Percentiles rank a stretch among this genome's conserved stretches.
These are phyloP conservation scores for Neotoxoptera formosana DNA, from an alignment of 1,140 invertebrate species.

Conservation along the genomic window DNA sequence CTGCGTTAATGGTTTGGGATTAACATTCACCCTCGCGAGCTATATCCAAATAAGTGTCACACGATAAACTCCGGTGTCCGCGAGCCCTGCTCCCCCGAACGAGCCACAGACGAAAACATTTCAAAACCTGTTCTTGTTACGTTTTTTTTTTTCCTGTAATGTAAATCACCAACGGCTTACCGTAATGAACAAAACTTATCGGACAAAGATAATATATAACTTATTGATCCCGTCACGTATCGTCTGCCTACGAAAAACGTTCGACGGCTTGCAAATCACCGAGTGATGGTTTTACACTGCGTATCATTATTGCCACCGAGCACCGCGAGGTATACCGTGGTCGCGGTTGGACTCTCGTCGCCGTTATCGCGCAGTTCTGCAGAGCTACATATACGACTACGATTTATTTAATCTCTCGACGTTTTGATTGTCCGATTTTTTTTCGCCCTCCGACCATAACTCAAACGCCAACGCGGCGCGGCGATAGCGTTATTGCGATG, in stretches of 20 bases:
- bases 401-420: not conserved
- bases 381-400: too few species aligned
- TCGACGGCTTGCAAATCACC: not conserved
- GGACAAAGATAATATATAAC: not conserved
- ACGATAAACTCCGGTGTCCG: too few species aligned
- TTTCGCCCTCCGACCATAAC: not conserved
- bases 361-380: not conserved
- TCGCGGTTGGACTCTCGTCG: not conserved
- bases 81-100: not conserved
- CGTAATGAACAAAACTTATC: not conserved
- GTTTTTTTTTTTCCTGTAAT: not conserved
- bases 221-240: not conserved
- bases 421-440: not conserved
- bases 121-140: too few species aligned
- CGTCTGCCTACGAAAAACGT: not conserved
- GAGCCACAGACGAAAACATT: not conserved
- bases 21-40: not conserved
- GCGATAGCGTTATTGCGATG: not conserved
- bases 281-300: not conserved
- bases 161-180: not conserved
- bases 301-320: not conserved
- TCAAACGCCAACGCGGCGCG: not conserved
- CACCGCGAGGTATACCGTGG: not conserved
- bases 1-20: not conserved
- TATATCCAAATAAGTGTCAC: not conserved